A percentile compares a stretch with the other conserved stretches of the same genome.
Conservation (phyloP, 2,888 invertebrate genomes). For the Leptinotarsa juncta region DNA sequence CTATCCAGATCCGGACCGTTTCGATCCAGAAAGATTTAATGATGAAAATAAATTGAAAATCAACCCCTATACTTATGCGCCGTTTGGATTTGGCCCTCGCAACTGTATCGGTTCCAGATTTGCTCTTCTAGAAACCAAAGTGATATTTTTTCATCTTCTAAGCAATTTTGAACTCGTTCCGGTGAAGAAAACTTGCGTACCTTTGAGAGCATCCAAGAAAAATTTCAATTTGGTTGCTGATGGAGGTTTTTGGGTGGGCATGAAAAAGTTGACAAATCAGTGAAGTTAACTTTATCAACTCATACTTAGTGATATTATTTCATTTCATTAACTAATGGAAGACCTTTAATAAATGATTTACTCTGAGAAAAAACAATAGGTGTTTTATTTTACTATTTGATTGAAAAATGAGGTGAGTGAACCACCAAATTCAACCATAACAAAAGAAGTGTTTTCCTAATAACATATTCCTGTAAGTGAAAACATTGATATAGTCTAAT, state of each 20-base stretch:
- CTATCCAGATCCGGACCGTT: constrained; percentile 64
- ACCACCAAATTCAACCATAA: too few species aligned
- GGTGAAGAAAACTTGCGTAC: constrained; percentile 43
- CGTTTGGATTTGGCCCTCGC: constrained; percentile 69
- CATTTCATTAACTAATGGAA: too few species aligned
- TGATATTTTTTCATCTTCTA: constrained; percentile 44
- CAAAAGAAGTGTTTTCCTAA: too few species aligned
- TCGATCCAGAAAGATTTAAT: constrained; percentile 62
- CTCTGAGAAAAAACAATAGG: too few species aligned
- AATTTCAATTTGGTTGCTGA: neutral
- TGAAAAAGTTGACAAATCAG: neutral
- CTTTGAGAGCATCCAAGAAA: neutral
- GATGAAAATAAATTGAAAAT: constrained; percentile 60
- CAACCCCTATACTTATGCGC: constrained; percentile 66
- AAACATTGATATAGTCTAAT: too few species aligned
- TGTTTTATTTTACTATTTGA: too few species aligned
- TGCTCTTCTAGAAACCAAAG: constrained; percentile 50
- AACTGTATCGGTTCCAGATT: constrained; percentile 64
- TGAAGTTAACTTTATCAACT: too few species aligned
- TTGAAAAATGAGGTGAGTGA: too few species aligned
- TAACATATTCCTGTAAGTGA: too few species aligned
- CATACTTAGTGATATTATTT: too few species aligned
- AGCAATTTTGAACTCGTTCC: constrained; percentile 44
- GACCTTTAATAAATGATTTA: too few species aligned
- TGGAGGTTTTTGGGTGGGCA: neutral